Percentiles rank a stretch among this genome's conserved stretches.
phyloP scores from a whole-genome alignment of 1,140 invertebrate species.

The Zaprionus tsacasi region DNA sequence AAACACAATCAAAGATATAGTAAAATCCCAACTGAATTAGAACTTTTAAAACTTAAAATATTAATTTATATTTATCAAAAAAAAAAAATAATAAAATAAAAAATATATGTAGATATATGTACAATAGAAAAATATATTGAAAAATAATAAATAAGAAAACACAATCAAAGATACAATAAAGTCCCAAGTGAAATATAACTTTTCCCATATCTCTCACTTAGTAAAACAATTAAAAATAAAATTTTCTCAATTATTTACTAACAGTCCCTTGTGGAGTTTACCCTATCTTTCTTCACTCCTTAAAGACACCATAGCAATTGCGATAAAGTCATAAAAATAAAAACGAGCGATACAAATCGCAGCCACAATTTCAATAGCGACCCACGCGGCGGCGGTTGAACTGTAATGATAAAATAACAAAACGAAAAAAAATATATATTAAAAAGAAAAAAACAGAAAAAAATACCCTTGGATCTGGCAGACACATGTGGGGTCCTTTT shows the following conservation, averaged over 20 bases:
- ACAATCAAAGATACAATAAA: not conserved
- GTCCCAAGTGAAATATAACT: not conserved
- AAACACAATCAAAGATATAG: too few relatives aligned
- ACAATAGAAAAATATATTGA: too few relatives aligned
- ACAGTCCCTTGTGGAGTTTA: not conserved
- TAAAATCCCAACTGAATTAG: too few relatives aligned
- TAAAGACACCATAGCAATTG: constrained; percentile 3
- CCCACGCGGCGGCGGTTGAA: constrained; percentile 57
- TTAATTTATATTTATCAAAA: too few relatives aligned
- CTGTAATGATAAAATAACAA: constrained; percentile 75
- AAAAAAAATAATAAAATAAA: too few relatives aligned
- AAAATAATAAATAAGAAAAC: too few relatives aligned
- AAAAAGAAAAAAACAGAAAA: constrained; percentile 8
- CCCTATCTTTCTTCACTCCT: not conserved
- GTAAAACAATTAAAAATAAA: not conserved
- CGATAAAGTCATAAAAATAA: constrained; percentile 44
- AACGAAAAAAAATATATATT: constrained; percentile 21
- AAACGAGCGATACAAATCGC: constrained; percentile 29
- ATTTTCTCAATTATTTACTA: not conserved
- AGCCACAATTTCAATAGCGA: constrained; percentile 44
- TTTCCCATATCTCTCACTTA: not conserved
- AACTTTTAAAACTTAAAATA: too few relatives aligned
- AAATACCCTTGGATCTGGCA: not conserved
- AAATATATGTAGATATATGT: too few relatives aligned
- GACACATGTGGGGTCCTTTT: constrained; percentile 74